phyloP scores from a whole-genome alignment of 2,888 invertebrate species.

The Choreutis nemorana region DNA sequence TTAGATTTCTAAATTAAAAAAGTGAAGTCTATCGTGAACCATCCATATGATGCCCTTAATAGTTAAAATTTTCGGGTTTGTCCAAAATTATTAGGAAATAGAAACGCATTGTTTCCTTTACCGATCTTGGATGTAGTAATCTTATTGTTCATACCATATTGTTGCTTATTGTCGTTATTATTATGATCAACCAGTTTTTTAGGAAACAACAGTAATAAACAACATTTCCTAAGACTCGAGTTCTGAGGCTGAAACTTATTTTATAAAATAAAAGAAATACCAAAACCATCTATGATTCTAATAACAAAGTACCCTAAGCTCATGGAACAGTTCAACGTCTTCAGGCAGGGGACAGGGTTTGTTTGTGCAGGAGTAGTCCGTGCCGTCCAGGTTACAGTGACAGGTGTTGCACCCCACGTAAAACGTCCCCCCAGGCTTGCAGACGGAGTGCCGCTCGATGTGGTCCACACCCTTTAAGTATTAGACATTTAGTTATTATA shows the following conservation, averaged over 20 bases:
- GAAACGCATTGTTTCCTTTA: no score
- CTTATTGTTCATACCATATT: no score
- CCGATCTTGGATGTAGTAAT: no score
- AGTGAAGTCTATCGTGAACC: no score
- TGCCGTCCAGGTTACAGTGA: constrained; percentile 42
- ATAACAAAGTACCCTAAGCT: constrained; percentile 27
- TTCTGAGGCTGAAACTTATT: neutral
- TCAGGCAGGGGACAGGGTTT: constrained; percentile 47
- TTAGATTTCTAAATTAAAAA: no score
- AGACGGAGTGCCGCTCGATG: constrained; percentile 41
- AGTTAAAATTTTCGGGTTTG: no score
- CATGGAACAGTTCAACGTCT: constrained; percentile 49
- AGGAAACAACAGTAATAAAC: constrained; percentile 3
- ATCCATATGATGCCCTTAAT: no score
- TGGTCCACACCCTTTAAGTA: constrained; percentile 41
- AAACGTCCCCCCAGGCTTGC: constrained; percentile 41
- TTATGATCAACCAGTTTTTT: no score
- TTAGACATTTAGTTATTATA: no score
- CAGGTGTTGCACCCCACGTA: constrained; percentile 54
- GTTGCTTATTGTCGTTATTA: no score
- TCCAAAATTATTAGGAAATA: no score
- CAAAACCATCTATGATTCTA: neutral
- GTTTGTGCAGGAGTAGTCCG: constrained; percentile 49
- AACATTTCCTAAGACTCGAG: neutral
- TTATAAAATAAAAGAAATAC: neutral